Evolutionary conservation across 2,113 vertebrate species (phyloP).

Genomic region (Leuciscus idus): DNA sequence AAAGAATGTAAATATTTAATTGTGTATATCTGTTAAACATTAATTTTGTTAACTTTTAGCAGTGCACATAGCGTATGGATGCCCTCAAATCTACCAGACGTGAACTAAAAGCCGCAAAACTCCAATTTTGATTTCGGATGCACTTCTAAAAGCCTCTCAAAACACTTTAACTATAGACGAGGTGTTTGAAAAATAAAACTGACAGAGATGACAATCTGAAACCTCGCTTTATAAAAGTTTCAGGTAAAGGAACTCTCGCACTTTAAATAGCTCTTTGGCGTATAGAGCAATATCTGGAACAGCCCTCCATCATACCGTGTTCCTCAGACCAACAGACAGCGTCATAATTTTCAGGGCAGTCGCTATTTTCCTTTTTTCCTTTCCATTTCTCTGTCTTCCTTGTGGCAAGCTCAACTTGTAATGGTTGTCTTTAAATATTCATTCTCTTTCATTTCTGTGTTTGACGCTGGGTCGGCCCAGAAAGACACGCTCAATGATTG

Average conservation of each 20-base stretch:
- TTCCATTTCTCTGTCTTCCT: slow-evolving; percentile 28
- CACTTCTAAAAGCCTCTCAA: slow-evolving; percentile 2
- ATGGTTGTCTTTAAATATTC: slow-evolving; percentile 65
- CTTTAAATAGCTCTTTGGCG: slow-evolving; percentile 40
- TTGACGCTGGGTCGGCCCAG: slow-evolving; percentile 46
- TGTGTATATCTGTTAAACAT: background rate
- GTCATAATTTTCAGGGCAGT: slow-evolving; percentile 49
- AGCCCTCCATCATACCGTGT: slow-evolving; percentile 46
- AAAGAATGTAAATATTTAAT: no score
- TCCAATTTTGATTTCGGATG: slow-evolving; percentile 15
- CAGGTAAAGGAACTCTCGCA: slow-evolving; percentile 46
- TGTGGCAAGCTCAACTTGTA: slow-evolving; percentile 56
- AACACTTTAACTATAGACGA: slow-evolving; percentile 37
- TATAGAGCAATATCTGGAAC: slow-evolving; percentile 36
- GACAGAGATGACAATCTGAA: slow-evolving; percentile 55
- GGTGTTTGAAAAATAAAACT: slow-evolving; percentile 43
- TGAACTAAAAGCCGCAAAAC: slow-evolving; percentile 14
- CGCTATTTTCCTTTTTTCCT: slow-evolving; percentile 49
- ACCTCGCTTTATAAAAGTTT: slow-evolving; percentile 54
- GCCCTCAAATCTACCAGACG: background rate
- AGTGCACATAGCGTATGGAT: background rate
- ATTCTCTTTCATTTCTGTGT: slow-evolving; percentile 61
- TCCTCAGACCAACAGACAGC: slow-evolving; percentile 52
- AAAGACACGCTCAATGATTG: slow-evolving; percentile 55
- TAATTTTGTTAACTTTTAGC: background rate